Evolutionary conservation across 2,888 invertebrate genomes (phyloP).

Genomic region (Pseudococcus jackbeardsleyi): DNA sequence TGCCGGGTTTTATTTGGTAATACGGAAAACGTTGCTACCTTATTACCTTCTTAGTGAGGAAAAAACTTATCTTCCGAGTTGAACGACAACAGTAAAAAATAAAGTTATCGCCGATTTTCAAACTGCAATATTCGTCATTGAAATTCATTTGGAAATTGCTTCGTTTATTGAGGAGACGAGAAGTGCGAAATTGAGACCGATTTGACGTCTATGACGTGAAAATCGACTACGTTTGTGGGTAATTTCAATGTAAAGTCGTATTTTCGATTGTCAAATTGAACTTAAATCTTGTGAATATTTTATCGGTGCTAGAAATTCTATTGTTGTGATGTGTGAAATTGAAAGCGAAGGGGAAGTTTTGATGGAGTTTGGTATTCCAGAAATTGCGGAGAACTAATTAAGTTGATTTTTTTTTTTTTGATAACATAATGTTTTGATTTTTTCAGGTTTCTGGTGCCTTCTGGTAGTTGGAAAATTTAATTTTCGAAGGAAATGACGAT

Average conservation of each 20-base stretch:
- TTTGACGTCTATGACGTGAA: conserved; percentile 4
- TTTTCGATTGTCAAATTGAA: neutral
- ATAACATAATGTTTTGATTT: no score
- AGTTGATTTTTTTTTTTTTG: no score
- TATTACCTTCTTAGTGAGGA: conserved; percentile 15
- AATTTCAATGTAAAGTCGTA: conserved; percentile 24
- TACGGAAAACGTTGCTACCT: conserved; percentile 5
- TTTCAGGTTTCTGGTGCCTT: no score
- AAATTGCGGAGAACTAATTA: no score
- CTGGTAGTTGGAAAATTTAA: no score
- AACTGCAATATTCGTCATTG: conserved; percentile 39
- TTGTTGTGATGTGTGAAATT: neutral
- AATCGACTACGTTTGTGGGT: neutral
- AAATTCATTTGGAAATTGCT: conserved; percentile 56
- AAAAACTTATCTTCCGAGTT: conserved; percentile 58
- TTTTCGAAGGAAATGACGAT: no score
- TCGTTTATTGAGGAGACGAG: conserved; percentile 44
- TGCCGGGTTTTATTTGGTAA: conserved; percentile 45
- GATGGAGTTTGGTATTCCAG: no score
- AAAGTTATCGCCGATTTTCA: conserved; percentile 56
- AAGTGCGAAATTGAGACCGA: neutral
- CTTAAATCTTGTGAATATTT: neutral
- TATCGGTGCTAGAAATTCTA: neutral
- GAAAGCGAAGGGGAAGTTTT: neutral
- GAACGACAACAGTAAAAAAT: conserved; percentile 58